Base-by-base conservation (phyloP, 1,140 invertebrate genomes). In the Dolichoris vasculosae region DNA sequence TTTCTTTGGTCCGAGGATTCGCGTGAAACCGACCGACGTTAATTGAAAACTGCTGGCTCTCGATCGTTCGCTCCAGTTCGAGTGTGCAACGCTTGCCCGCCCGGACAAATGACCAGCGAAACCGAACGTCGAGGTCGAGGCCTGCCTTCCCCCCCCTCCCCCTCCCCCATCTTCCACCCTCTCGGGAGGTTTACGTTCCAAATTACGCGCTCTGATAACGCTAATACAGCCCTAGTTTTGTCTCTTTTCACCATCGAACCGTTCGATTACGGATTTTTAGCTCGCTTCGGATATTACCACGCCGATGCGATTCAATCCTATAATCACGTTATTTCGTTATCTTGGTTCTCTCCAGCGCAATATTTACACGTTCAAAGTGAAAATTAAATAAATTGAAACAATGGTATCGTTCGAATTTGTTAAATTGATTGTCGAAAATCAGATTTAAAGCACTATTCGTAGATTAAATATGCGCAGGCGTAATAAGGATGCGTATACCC, bases 11-110 rank as follows among this genome's bases (percentile, higher is more conserved):
- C 78, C 43, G 71, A 20, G 17, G 55, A 35, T 77, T 51, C 77
- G 75, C 79, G 84, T 75, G 82, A 84, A 87, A 46, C 77, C 81
- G 76, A 75, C 77, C 63, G 82, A 86, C 64, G 87, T 86, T 89
- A 89, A 89, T 89, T 89, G 89, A 89, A 89, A 89, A 89, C 86
- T 87, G 87, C 87, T 55, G 63, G 84, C 83, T 86, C 86, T 84
- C 15, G 71, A 40, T 55, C 38, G 38, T 59, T 46, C 84, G 75
- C 75, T 43, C 46, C 46, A 76, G 4, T 51, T 76, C 75, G 83
- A 32, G 55, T 32, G 64, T 20, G 40, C 77, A 51, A 55, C 43
- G 69, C 69, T 80, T 63, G 64, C 64, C 51, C 35, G 55, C 77
- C 80, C 51, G 43, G 80, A 38, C 84, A 77, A 86, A 88, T 80